These are phyloP conservation scores for Caretta caretta DNA, from an alignment of 2,113 vertebrate genomes.

Conservation along the genomic window DNA sequence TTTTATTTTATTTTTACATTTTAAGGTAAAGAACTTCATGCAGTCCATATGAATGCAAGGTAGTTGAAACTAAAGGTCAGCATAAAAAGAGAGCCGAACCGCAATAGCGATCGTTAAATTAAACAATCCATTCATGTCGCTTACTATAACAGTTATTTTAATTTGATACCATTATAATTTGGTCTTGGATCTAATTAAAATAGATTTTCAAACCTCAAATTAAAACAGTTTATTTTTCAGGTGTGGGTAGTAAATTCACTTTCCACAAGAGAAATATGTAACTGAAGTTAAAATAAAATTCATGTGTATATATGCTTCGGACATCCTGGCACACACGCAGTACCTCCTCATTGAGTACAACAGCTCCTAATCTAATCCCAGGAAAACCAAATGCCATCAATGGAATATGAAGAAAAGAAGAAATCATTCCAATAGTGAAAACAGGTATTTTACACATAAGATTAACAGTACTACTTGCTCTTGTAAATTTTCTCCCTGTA, in stretches of 20 bases:
- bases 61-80: constrained; percentile 42
- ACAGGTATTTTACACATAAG: not conserved
- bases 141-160: constrained; percentile 35
- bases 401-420: not conserved
- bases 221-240: constrained; percentile 48
- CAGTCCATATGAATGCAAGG: not conserved
- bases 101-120: not conserved
- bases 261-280: not conserved
- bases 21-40: constrained; percentile 5
- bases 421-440: not conserved
- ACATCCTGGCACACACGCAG: constrained; percentile 15
- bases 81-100: constrained; percentile 29
- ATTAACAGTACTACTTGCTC: not conserved
- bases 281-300: constrained; percentile 28
- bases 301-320: not conserved
- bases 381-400: not conserved
- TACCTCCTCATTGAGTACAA: not conserved
- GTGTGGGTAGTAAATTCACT: constrained; percentile 4
- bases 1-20: not conserved
- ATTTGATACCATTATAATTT: constrained; percentile 52
- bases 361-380: not conserved
- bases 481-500: not conserved
- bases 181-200: constrained; percentile 56
- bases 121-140: constrained; percentile 2
- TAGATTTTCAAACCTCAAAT: constrained; percentile 44